Conservation (phyloP, 1,140 invertebrate genomes). For the Leptoteleia sp. region DNA sequence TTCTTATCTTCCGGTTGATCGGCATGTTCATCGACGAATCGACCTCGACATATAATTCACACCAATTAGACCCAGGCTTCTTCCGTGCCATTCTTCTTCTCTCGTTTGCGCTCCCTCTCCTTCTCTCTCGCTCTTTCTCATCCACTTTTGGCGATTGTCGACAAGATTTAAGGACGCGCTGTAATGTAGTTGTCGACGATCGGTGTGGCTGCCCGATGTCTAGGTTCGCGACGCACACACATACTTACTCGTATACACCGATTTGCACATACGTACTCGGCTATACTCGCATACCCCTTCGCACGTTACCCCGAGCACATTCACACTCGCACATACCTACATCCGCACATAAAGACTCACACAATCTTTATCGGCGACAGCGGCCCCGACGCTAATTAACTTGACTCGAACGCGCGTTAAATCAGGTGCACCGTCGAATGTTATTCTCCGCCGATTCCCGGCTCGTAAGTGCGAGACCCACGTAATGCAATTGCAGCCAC, state of each 20-base stretch:
- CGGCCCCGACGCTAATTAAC: constrained; percentile 64
- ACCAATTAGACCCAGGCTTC: constrained; percentile 58
- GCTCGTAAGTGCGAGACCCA: constrained; percentile 43
- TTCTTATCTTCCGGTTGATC: constrained; percentile 45
- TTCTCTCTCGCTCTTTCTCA: neutral
- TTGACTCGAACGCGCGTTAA: constrained; percentile 57
- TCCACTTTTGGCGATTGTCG: constrained; percentile 73
- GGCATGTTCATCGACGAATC: constrained; percentile 30
- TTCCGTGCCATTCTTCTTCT: constrained; percentile 44
- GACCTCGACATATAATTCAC: constrained; percentile 46
- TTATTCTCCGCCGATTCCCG: constrained; percentile 38
- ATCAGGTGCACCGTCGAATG: constrained; percentile 60
- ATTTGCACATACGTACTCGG: neutral
- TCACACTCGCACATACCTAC: no score
- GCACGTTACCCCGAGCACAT: neutral
- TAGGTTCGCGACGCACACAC: constrained; percentile 1
- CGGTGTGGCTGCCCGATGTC: constrained; percentile 16
- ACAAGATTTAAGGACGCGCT: constrained; percentile 71
- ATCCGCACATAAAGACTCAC: no score
- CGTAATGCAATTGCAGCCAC: constrained; percentile 55
- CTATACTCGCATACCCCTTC: neutral
- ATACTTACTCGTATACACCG: constrained; percentile 11
- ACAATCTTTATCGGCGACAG: constrained; percentile 55
- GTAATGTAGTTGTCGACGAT: constrained; percentile 60
- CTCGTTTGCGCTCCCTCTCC: constrained; percentile 8